Evolutionary conservation across 2,113 vertebrate species (phyloP), one percentile per base, ranked within the genome.

Genomic region (Paratilapia polleni): DNA sequence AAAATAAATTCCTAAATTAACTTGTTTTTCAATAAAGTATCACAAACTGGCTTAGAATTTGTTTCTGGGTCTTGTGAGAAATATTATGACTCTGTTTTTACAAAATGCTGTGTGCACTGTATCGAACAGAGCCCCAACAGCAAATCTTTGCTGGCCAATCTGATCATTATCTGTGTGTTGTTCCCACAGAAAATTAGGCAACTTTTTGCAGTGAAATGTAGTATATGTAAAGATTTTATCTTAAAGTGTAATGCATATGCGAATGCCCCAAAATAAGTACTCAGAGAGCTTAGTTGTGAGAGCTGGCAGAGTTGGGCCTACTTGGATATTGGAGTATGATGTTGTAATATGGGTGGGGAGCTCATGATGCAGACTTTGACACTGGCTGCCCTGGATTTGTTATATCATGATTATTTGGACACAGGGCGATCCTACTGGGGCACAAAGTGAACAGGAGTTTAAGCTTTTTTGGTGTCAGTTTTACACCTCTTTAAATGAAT

Each of bases 331-430:
- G 80, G 43, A 85, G 62, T 43, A 10, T 78, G 73, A 88, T 92
- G 91, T 91, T 91, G 84, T 91, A 90, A 89, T 88, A 41, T 82
- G 88, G 91, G 91, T 88, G 92, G 84, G 83, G 89, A 91, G 59
- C 77, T 58, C 41, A 24, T 68, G 63, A 82, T 86, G 87, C 85
- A 84, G 78, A 87, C 85, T 83, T 80, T 73, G 79, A 90, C 93
- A 84, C 83, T 78, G 83, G 58, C 82, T 82, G 83, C 20, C 59
- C 26, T 82, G 77, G 77, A 60, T 84, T 74, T 81, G 85, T 80
- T 86, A 49, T 75, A 78, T 87, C 43, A 20, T 63, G 81, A 86
- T 89, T 93, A 87, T 92, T 94, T 94, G 68, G 74, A 92, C 87
- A 91, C 85, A 88, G 88, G 88, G 85, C 68, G 57, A 82, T 86